phyloP scores from a whole-genome alignment of 2,797 vertebrate genomes.

The Leontopithecus rosalia region DNA sequence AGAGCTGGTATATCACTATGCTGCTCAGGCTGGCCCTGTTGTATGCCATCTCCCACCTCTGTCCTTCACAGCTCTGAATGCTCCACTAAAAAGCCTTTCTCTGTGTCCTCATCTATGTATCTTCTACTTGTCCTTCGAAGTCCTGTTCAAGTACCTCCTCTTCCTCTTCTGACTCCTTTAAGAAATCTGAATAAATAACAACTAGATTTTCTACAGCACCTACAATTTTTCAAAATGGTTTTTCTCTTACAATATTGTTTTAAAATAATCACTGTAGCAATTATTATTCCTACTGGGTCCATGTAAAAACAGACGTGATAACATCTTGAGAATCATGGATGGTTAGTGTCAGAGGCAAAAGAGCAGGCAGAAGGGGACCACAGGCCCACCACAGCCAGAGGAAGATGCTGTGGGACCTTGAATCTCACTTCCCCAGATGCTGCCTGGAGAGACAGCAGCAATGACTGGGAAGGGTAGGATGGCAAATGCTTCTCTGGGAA shows the following conservation, averaged over 20 bases:
- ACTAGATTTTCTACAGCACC: not conserved
- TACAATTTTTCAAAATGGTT: not conserved
- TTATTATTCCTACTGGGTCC: not conserved
- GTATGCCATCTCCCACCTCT: not conserved
- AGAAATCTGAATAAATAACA: not conserved
- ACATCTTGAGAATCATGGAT: not conserved
- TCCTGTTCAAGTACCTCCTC: not conserved
- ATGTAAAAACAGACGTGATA: not conserved
- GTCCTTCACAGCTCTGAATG: not conserved
- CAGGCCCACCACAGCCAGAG: not conserved
- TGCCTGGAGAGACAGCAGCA: not conserved
- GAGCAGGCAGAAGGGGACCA: not conserved
- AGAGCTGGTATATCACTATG: not conserved
- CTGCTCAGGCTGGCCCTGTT: not conserved
- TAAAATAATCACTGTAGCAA: not conserved
- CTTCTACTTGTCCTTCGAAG: not conserved
- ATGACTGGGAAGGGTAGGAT: accelerated
- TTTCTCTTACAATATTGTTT: not conserved
- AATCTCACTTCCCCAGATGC: not conserved
- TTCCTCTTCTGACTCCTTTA: not conserved
- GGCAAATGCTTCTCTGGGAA: not conserved
- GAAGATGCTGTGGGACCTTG: not conserved
- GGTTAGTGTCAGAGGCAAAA: not conserved
- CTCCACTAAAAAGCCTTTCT: not conserved
- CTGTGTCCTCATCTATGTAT: not conserved